These are phyloP conservation scores for Xestobium rufovillosum DNA, from an alignment of 2,888 invertebrate genomes.

Conservation along the genomic window DNA sequence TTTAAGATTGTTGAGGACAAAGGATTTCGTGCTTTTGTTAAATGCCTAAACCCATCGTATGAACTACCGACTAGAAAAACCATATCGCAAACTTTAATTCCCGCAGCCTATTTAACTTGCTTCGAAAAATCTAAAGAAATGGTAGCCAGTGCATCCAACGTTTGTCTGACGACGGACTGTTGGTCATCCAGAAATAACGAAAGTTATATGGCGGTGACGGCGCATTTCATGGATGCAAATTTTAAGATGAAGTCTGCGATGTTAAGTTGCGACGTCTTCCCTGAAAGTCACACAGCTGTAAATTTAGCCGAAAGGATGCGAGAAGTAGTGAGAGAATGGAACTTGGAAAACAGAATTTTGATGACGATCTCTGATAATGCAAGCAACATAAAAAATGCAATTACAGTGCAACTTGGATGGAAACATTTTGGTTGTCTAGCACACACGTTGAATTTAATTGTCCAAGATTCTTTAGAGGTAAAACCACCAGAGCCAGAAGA, in stretches of 20 bases:
- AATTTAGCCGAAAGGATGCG: slow-evolving; percentile 26
- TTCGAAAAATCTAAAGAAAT: background rate
- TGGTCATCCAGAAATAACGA: slow-evolving; percentile 31
- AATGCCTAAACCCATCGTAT: slow-evolving; percentile 21
- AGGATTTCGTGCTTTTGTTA: slow-evolving; percentile 20
- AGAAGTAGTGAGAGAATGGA: slow-evolving; percentile 25
- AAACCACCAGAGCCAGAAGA: too few relatives aligned
- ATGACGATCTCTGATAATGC: slow-evolving; percentile 30
- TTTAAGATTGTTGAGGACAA: slow-evolving; percentile 23
- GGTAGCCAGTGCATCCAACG: slow-evolving; percentile 3
- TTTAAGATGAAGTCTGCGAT: slow-evolving; percentile 25
- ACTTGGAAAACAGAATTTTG: slow-evolving; percentile 26
- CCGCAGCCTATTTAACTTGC: slow-evolving; percentile 4
- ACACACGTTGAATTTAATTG: slow-evolving; percentile 29
- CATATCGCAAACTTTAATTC: slow-evolving; percentile 19
- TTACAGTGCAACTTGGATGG: slow-evolving; percentile 18
- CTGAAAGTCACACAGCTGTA: slow-evolving; percentile 24
- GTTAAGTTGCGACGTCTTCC: slow-evolving; percentile 20
- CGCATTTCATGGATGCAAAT: slow-evolving; percentile 25
- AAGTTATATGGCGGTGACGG: slow-evolving; percentile 28
- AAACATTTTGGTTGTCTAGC: slow-evolving; percentile 28
- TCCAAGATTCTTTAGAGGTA: slow-evolving; percentile 19
- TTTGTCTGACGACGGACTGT: slow-evolving; percentile 30
- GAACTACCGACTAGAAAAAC: slow-evolving; percentile 21
- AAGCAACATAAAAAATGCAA: slow-evolving; percentile 27